These are phyloP conservation scores for Darwinula stevensoni DNA, from an alignment of 2,888 invertebrate species.

Conservation along the genomic window DNA sequence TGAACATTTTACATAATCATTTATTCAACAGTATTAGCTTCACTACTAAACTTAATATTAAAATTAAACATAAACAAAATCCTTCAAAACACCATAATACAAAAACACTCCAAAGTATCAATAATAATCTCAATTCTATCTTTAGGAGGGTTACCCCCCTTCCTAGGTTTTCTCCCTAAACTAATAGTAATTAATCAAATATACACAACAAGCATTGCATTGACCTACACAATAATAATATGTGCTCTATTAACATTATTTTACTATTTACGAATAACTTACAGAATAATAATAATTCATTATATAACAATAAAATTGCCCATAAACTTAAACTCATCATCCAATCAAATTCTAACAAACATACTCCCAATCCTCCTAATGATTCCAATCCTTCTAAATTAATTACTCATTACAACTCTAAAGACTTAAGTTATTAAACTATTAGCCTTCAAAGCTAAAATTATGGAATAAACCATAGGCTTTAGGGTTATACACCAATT, in stretches of 20 bases:
- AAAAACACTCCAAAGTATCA: slow-evolving; percentile 2
- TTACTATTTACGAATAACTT: slow-evolving; percentile 24
- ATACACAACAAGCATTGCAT: slow-evolving; percentile 17
- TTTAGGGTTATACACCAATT: slow-evolving; percentile 2
- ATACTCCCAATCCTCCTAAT: slow-evolving; percentile 2
- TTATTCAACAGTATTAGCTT: slow-evolving; percentile 2
- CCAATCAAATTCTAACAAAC: slow-evolving; percentile 2
- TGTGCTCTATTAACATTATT: slow-evolving; percentile 24
- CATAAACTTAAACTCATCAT: slow-evolving; percentile 2
- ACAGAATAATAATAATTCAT: slow-evolving; percentile 6
- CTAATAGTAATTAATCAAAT: slow-evolving; percentile 26
- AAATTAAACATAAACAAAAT: slow-evolving; percentile 2
- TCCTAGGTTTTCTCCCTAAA: slow-evolving; percentile 29
- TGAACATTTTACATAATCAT: slow-evolving; percentile 2
- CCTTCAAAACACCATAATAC: slow-evolving; percentile 2
- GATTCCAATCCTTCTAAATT: slow-evolving; percentile 2
- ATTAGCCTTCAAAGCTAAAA: slow-evolving; percentile 2
- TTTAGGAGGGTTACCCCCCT: slow-evolving; percentile 26
- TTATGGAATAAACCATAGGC: slow-evolving; percentile 2
- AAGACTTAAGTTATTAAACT: slow-evolving; percentile 2
- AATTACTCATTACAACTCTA: slow-evolving; percentile 2
- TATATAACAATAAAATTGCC: slow-evolving; percentile 11
- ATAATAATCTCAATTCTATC: slow-evolving; percentile 15
- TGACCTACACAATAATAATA: slow-evolving; percentile 21
- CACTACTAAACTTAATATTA: slow-evolving; percentile 2